Evolutionary conservation across 2,888 invertebrate genomes (phyloP).

Genomic region (Pherbina coryleti): DNA sequence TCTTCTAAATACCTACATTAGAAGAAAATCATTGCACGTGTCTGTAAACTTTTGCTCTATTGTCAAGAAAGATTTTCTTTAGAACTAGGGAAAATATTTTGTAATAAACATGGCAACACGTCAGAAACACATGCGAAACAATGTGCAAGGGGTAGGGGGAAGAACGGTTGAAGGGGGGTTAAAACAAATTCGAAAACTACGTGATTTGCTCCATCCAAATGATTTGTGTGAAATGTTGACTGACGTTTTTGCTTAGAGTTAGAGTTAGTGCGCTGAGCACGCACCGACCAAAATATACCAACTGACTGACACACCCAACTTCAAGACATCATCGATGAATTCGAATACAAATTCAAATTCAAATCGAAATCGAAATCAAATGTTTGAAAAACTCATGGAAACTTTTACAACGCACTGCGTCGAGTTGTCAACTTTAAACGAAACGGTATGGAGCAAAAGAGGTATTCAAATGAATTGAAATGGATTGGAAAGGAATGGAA

Average conservation of each 20-base stretch:
- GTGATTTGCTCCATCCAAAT: constrained; percentile 48
- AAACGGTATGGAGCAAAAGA: background rate
- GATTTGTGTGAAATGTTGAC: constrained; percentile 35
- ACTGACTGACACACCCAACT: background rate
- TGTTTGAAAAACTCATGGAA: constrained; percentile 4
- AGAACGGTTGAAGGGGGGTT: constrained; percentile 12
- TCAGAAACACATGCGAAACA: constrained; percentile 5
- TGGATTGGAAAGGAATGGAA: background rate
- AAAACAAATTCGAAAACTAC: constrained; percentile 62
- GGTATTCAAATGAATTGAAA: constrained; percentile 12
- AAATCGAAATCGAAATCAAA: constrained; percentile 26
- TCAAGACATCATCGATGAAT: background rate
- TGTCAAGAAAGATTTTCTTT: background rate
- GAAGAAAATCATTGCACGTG: background rate
- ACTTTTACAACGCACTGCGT: background rate
- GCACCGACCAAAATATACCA: background rate
- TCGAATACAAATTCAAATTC: constrained; percentile 9
- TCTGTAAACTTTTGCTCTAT: constrained; percentile 10
- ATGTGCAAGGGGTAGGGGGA: background rate
- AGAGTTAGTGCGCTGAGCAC: constrained; percentile 52
- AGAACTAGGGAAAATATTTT: too few relatives aligned
- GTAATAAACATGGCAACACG: background rate
- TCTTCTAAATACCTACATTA: too few relatives aligned
- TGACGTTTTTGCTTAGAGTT: constrained; percentile 43
- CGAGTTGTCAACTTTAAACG: constrained; percentile 11